Evolutionary conservation across 2,113 vertebrate genomes (phyloP).

Genomic region (Gobiocypris rarus): DNA sequence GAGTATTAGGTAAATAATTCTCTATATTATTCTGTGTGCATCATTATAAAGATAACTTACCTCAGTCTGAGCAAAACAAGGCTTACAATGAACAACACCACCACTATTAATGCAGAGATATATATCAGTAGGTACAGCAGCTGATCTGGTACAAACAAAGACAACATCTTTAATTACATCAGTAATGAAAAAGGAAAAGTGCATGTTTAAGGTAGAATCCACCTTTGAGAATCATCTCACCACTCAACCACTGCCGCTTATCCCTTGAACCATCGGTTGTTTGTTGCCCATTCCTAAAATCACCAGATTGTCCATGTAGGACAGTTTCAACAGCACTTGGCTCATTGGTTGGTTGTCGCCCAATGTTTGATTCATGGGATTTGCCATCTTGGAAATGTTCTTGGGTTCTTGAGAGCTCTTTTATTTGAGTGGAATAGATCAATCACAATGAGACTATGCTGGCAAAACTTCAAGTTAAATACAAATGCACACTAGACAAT

Average conservation of each 20-base stretch:
- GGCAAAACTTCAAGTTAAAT: neutral
- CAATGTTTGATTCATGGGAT: neutral
- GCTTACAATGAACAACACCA: constrained; percentile 75
- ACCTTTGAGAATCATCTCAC: constrained; percentile 50
- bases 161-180: neutral
- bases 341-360: neutral
- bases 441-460: neutral
- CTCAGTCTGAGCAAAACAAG: constrained; percentile 77
- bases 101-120: constrained; percentile 70
- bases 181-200: neutral
- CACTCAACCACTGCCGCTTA: constrained; percentile 41
- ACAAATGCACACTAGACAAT: neutral
- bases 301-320: neutral
- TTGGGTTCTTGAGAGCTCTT: constrained; percentile 18
- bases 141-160: constrained; percentile 75
- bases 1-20: too few relatives aligned
- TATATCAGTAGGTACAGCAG: constrained; percentile 71
- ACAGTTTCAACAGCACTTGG: constrained; percentile 54
- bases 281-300: neutral
- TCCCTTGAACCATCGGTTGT: neutral
- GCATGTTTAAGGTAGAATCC: neutral
- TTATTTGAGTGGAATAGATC: constrained; percentile 1
- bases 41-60: constrained; percentile 69
- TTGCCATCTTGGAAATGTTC: neutral
- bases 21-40: neutral